Conservation (phyloP, 2,797 vertebrate genomes). For the Megalops cyprinoides region DNA sequence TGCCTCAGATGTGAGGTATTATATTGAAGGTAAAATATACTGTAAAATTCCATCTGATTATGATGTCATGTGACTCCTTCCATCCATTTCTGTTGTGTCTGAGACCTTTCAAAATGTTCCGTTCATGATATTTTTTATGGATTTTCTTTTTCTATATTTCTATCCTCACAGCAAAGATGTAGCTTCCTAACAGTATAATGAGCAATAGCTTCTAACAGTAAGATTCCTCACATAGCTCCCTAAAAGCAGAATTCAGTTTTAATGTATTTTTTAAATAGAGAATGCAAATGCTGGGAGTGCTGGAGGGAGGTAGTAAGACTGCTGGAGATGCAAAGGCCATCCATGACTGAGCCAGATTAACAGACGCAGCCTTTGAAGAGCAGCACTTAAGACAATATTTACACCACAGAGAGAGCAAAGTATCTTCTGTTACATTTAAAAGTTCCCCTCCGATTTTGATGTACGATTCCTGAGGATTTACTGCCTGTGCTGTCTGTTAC, state of each 20-base stretch:
- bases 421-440: slow-evolving; percentile 33
- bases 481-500: slow-evolving; percentile 20
- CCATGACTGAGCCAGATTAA: slow-evolving; percentile 15
- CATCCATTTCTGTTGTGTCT: too few species aligned
- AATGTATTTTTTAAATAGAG: background rate
- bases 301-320: background rate
- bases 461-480: slow-evolving; percentile 28
- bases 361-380: slow-evolving; percentile 24
- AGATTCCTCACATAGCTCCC: too few species aligned
- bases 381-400: slow-evolving; percentile 36
- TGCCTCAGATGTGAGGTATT: background rate
- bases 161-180: too few species aligned
- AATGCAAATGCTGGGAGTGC: background rate
- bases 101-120: too few species aligned
- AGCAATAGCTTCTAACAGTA: background rate
- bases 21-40: background rate
- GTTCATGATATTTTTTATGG: background rate
- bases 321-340: slow-evolving; percentile 12
- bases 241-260: too few species aligned
- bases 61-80: background rate
- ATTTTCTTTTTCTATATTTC: too few species aligned
- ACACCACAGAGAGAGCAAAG: slow-evolving; percentile 21
- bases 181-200: background rate
- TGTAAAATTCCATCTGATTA: background rate
- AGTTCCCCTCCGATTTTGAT: slow-evolving; percentile 18